These are phyloP conservation scores for Dicrostonyx torquatus DNA, from an alignment of 2,797 vertebrate genomes.

Conservation along the genomic window DNA sequence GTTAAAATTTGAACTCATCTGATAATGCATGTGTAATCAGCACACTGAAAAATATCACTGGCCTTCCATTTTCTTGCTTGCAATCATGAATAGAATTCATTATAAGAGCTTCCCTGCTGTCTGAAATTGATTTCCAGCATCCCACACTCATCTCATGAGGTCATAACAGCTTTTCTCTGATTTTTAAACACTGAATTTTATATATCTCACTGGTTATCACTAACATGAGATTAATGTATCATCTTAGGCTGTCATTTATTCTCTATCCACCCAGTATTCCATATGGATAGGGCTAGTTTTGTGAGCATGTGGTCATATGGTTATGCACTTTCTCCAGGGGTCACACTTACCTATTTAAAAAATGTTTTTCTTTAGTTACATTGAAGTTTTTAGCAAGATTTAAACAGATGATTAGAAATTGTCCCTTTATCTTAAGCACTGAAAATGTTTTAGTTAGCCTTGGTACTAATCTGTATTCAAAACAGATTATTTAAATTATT, in stretches of 20 bases:
- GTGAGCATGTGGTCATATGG: too few species aligned
- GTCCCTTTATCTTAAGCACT: background rate
- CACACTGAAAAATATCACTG: too few species aligned
- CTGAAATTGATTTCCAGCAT: background rate
- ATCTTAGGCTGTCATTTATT: background rate
- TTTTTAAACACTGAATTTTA: background rate
- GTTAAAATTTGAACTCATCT: background rate
- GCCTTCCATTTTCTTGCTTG: background rate
- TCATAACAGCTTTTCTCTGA: background rate
- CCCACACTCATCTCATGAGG: background rate
- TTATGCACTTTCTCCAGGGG: background rate
- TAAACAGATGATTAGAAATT: background rate
- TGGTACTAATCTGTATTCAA: background rate
- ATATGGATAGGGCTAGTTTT: background rate
- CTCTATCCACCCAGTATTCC: background rate
- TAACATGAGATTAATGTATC: background rate
- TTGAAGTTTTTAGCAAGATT: background rate
- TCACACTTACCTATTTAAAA: background rate
- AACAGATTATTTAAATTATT: background rate
- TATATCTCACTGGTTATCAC: background rate
- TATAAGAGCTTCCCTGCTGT: background rate
- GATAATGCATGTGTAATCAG: background rate
- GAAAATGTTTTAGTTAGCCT: background rate
- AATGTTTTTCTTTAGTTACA: background rate
- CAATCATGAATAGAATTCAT: background rate